Conservation (phyloP, 2,113 vertebrate genomes). For the Furnarius figulus region DNA sequence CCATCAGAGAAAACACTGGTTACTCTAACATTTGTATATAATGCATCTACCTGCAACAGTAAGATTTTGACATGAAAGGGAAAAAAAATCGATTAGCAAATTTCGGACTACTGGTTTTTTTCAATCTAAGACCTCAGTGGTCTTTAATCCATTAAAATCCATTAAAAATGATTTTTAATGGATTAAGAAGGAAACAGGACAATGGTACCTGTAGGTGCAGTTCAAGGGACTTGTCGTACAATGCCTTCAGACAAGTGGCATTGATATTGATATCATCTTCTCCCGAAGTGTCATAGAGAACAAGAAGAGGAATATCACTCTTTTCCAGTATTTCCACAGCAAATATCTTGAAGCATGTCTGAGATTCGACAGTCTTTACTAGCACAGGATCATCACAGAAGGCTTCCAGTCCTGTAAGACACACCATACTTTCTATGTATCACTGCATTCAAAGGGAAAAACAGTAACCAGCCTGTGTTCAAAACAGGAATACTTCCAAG, state of each 20-base stretch:
- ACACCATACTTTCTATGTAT: neutral
- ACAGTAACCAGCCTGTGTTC: neutral
- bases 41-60: conserved; percentile 77
- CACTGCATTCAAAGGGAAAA: neutral
- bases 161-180: neutral
- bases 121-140: neutral
- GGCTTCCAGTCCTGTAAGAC: conserved; percentile 84
- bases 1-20: conserved; percentile 88
- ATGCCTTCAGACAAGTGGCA: conserved; percentile 80
- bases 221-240: conserved; percentile 85
- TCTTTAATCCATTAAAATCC: too few relatives aligned
- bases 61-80: neutral
- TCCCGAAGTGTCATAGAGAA: conserved; percentile 92
- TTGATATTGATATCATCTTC: conserved; percentile 92
- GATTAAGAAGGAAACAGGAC: neutral
- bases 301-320: conserved; percentile 77
- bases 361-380: conserved; percentile 80
- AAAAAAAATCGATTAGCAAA: neutral
- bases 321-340: conserved; percentile 88
- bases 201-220: conserved; percentile 82
- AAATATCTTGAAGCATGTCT: conserved; percentile 86
- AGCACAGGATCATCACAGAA: conserved; percentile 82
- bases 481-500: neutral
- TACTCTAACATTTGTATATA: conserved; percentile 82
- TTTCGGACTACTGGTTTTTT: neutral